phyloP scores from a whole-genome alignment of 2,888 invertebrate genomes.

The Parascotia fuliginaria region DNA sequence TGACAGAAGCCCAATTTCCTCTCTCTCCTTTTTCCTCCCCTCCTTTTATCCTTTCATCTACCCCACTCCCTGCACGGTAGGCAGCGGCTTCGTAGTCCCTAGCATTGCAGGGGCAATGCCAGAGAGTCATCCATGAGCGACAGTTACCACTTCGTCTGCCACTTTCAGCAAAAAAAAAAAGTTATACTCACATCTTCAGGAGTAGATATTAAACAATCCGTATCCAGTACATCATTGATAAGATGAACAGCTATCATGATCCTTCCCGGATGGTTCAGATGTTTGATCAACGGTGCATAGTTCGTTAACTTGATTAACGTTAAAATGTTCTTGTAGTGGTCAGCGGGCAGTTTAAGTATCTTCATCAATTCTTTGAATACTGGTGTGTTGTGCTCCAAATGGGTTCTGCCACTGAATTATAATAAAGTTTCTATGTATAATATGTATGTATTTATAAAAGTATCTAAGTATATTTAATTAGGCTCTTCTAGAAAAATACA shows the following conservation, averaged over 20 bases:
- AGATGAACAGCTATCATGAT: constrained; percentile 95
- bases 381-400: constrained; percentile 90
- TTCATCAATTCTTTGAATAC: constrained; percentile 97
- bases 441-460: too few relatives aligned
- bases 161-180: not conserved
- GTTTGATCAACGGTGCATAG: constrained; percentile 93
- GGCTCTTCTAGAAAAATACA: too few relatives aligned
- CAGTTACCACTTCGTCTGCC: too few relatives aligned
- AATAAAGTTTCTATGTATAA: constrained; percentile 29
- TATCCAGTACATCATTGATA: constrained; percentile 95
- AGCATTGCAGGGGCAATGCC: too few relatives aligned
- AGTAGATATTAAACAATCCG: constrained; percentile 93
- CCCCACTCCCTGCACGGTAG: too few relatives aligned
- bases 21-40: too few relatives aligned
- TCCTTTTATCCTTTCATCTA: too few relatives aligned
- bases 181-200: constrained; percentile 91
- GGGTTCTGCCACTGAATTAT: constrained; percentile 78
- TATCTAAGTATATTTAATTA: too few relatives aligned
- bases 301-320: constrained; percentile 94
- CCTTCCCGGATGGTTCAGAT: constrained; percentile 95
- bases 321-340: constrained; percentile 96
- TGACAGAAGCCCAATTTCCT: too few relatives aligned
- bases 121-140: too few relatives aligned
- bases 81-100: too few relatives aligned
- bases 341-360: constrained; percentile 96